Evolutionary conservation across 2,888 invertebrate genomes (phyloP), one percentile per base, ranked within the genome.

Genomic region (Ectemnius lituratus): DNA sequence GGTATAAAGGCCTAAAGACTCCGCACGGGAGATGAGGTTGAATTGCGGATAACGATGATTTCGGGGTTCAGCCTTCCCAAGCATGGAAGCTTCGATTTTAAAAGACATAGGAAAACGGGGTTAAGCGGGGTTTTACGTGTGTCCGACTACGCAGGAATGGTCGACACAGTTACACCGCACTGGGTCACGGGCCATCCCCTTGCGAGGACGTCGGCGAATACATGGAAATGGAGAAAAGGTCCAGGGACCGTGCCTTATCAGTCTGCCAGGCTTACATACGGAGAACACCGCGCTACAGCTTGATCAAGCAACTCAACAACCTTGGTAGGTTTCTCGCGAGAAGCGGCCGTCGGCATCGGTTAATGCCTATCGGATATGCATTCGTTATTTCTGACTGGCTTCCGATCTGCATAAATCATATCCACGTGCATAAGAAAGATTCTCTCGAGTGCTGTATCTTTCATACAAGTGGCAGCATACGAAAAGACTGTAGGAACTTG

Each of bases 221-320:
- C 78, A 92, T 94, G 91, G 94, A 94, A 85, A 92, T 93, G 87
- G 94, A 94, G 85, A 92, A 93, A 79, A 93, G 94, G 85, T 93
- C 94, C 61, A 91, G 94, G 75, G 95, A 94, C 84, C 93, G 93
- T 73, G 94, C 94, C 37, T 93, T 94, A 85, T 92, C 93, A 84
- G 94, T 94, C 67, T 95, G 95, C 83, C 93, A 93, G 85, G 92
- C 92, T 82, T 94, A 94, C 88, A 90, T 94, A 78, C 92, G 93
- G 84, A 91, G 92, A 82, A 93, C 93, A 58, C 92, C 93, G 77
- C 93, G 97, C 83, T 98, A 97, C 89, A 94, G 94, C 84, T 93
- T 97, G 81, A 93, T 96, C 83, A 94, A 95, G 65, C 96, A 97
- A 86, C 92, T 98, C 79, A 94, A 95, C 86, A 94, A 95, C 80